Percentiles rank a stretch among this genome's conserved stretches.
These are phyloP conservation scores for Ichneumoninae sp. DNA, from an alignment of 2,888 invertebrate species.

Conservation along the genomic window DNA sequence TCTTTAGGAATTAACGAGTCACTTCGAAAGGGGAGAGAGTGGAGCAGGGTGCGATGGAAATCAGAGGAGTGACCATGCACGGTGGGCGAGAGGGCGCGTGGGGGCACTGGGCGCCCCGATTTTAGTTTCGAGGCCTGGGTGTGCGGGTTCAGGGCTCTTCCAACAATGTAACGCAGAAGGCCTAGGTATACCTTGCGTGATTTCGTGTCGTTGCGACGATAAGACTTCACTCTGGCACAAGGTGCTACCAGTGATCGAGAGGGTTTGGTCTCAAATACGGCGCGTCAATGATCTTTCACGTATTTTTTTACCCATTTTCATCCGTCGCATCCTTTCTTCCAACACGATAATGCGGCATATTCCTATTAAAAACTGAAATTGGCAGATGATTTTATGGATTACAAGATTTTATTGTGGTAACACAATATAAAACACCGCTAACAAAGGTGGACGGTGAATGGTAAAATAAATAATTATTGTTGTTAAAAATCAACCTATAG, in stretches of 20 bases:
- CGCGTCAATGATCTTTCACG: constrained; percentile 31
- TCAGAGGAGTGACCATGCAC: constrained; percentile 68
- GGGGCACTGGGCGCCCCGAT: constrained; percentile 57
- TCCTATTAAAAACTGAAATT: neutral
- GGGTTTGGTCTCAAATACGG: constrained; percentile 12
- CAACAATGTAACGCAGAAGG: neutral
- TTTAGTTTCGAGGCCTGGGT: constrained; percentile 47
- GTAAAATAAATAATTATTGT: neutral
- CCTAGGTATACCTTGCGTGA: constrained; percentile 57
- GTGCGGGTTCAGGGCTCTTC: constrained; percentile 3
- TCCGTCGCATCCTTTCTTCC: neutral
- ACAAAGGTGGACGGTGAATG: neutral
- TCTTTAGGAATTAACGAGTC: constrained; percentile 65
- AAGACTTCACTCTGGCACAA: constrained; percentile 55
- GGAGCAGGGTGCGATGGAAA: constrained; percentile 65
- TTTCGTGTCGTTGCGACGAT: constrained; percentile 66
- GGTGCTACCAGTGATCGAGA: constrained; percentile 62
- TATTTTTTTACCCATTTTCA: neutral
- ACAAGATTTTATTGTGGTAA: neutral
- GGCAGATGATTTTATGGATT: neutral
- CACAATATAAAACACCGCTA: neutral
- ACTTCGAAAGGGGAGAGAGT: constrained; percentile 56
- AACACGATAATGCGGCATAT: neutral
- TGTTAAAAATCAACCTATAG: constrained; percentile 6
- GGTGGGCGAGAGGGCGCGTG: constrained; percentile 60